Conservation (phyloP, 2,797 vertebrate species). For the Arremon aurantiirostris region DNA sequence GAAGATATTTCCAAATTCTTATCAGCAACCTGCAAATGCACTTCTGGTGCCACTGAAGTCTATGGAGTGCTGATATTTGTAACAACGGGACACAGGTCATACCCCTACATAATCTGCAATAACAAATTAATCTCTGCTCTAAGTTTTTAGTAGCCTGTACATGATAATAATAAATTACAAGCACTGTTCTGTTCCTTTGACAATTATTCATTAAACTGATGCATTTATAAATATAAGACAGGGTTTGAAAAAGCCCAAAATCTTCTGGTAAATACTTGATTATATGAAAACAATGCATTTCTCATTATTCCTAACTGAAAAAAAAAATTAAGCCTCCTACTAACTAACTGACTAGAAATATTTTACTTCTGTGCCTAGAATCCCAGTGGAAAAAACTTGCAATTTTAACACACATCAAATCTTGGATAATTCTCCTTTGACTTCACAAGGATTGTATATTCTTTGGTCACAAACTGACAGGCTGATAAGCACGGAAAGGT, state of each 20-base stretch:
- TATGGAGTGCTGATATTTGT: background rate
- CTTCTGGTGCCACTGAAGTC: background rate
- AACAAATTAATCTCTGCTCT: background rate
- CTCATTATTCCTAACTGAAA: background rate
- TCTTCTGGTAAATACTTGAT: background rate
- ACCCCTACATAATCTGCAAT: background rate
- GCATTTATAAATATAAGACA: background rate
- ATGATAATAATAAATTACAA: background rate
- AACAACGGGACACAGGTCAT: accelerated
- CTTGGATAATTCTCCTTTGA: background rate
- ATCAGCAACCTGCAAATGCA: background rate
- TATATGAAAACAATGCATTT: background rate
- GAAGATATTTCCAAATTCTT: background rate
- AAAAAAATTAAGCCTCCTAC: background rate
- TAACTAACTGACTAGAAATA: background rate
- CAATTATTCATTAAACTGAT: background rate
- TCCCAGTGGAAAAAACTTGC: background rate
- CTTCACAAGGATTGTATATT: background rate
- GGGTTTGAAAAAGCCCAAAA: background rate
- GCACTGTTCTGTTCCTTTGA: background rate
- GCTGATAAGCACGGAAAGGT: background rate
- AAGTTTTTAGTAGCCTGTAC: background rate
- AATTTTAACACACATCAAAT: background rate
- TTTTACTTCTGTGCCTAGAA: background rate
- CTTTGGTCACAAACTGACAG: background rate